Evolutionary conservation across 2,113 vertebrate genomes (phyloP), one percentile per base, ranked within the genome.

Genomic region (Peromyscus leucopus): DNA sequence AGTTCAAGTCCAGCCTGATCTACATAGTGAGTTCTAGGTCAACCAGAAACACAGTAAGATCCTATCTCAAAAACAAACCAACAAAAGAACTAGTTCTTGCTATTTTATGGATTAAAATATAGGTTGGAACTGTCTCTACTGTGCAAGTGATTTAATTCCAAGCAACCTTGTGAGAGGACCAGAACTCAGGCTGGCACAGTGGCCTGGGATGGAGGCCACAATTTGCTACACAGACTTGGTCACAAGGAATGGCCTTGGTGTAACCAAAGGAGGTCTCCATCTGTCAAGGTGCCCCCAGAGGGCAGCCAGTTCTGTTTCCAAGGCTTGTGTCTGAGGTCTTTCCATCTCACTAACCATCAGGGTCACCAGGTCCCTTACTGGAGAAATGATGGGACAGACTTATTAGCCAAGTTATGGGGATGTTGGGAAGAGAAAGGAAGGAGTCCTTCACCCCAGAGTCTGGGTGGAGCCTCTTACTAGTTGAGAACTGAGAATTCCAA

Each of bases 61-160:
- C 26, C 13, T 85, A 5, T 46, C 59, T 85, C 82, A 65, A 65
- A 65, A 61, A 42, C n/a, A 78, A 84, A 63, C n/a, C 51, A 84
- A 63, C n/a, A 63, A 84, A 63, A 46, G 26, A 46, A 31, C 59
- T 65, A 46, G 39, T 21, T 63, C 65, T 42, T 75, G 76, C 12
- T 33, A 13, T 80, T 91, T 75, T 61, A 76, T 39, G 28, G 75
- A 76, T 92, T 75, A 89, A 96, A 57, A 55, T 59, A 80, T 22
- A 63, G 5, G 12, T 10, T 36, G 21, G 33, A 86, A 72, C 48
- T 67, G 46, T 71, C 55, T 89, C 83, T 28, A 17, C 22, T 57
- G 26, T 92, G 39, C 15, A 31, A 63, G n/a, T 39, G 79, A 80
- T 69, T 75, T 55, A 21, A 86, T 39, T 83, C 24, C 21, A 72